Conservation (phyloP, 2,888 invertebrate species). For the Drosophila kambysellisi region DNA sequence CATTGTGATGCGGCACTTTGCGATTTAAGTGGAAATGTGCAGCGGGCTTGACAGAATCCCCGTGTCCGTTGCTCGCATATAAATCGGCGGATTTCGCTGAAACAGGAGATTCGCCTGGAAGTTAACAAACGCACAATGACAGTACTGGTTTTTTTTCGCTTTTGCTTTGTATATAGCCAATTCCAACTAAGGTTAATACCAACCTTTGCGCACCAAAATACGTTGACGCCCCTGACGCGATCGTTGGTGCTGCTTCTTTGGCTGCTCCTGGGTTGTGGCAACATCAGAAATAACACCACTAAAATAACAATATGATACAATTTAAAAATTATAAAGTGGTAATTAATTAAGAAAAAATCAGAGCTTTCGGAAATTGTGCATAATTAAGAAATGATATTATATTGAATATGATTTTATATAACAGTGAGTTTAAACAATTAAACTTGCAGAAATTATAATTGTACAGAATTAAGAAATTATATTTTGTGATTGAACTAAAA, state of each 20-base stretch:
- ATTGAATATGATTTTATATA: background rate
- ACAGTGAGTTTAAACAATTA: background rate
- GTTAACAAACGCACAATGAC: conserved; percentile 56
- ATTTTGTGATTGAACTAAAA: background rate
- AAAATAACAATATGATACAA: background rate
- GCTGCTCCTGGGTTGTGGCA: conserved; percentile 19
- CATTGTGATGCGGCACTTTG: conserved; percentile 70
- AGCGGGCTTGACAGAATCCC: conserved; percentile 55
- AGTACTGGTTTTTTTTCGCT: conserved; percentile 32
- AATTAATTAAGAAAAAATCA: background rate
- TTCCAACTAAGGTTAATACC: conserved; percentile 34
- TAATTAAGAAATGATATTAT: background rate
- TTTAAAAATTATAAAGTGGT: background rate
- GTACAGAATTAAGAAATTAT: background rate
- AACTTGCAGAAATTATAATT: background rate
- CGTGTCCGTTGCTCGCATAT: background rate
- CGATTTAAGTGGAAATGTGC: conserved; percentile 82
- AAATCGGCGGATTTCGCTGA: conserved; percentile 76
- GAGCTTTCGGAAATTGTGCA: background rate
- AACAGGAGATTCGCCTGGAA: conserved; percentile 82
- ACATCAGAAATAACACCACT: conserved; percentile 19
- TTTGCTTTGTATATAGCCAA: conserved; percentile 50
- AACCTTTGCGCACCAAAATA: conserved; percentile 65
- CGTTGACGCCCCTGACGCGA: conserved; percentile 48
- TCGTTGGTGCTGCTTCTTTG: conserved; percentile 25